Percentiles rank a stretch among this genome's conserved stretches.
These are phyloP conservation scores for Caenorhabditis panamensis DNA, from an alignment of 2,888 invertebrate genomes.

Conservation along the genomic window DNA sequence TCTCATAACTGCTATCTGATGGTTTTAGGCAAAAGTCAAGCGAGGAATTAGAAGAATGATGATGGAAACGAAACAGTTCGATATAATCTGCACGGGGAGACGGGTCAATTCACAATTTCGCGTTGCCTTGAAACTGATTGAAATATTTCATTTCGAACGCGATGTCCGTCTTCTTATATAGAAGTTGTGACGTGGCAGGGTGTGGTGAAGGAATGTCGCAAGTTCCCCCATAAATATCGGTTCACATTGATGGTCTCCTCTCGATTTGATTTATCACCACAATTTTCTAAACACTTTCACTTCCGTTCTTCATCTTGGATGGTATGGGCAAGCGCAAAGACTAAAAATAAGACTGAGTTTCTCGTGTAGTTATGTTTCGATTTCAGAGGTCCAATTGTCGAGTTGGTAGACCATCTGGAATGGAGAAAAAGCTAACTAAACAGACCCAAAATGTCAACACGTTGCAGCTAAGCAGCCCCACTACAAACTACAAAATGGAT, in stretches of 20 bases:
- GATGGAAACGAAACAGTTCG: conserved; percentile 4
- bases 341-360: no score
- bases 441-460: no score
- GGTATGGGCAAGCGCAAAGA: no score
- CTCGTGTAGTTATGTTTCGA: no score
- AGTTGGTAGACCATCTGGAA: no score
- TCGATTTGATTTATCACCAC: conserved; percentile 2
- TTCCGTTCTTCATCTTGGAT: no score
- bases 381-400: no score
- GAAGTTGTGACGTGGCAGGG: conserved; percentile 1
- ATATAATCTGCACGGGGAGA: conserved; percentile 11
- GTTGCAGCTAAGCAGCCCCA: no score
- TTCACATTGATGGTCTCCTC: neutral
- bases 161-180: conserved; percentile 15
- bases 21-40: conserved; percentile 11
- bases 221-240: neutral
- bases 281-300: neutral
- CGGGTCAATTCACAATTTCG: conserved; percentile 1
- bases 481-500: no score
- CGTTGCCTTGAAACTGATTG: neutral
- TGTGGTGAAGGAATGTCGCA: conserved; percentile 13
- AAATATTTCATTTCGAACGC: conserved; percentile 26
- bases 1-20: conserved; percentile 27
- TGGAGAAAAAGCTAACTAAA: no score
- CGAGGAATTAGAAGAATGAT: conserved; percentile 23